Evolutionary conservation across 2,888 invertebrate genomes (phyloP), one percentile per base, ranked within the genome.

Genomic region (Chrysolina haemoptera): DNA sequence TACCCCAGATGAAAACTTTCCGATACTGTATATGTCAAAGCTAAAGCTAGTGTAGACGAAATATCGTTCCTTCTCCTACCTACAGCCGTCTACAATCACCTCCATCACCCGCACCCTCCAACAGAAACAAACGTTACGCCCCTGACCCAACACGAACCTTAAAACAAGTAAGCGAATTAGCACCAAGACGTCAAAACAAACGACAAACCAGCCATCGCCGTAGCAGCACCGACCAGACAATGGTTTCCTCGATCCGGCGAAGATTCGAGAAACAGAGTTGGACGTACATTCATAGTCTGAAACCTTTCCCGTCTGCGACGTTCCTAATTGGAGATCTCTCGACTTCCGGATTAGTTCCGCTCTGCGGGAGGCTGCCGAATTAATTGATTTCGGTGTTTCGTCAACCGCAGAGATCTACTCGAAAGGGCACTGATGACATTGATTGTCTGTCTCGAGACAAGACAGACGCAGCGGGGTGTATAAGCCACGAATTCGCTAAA

Each of bases 181-280:
- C 53, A 22, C 53, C 22, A 18, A 41, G 22, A 48, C 20, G 70
- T 70, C 41, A 64, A 70, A 70, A 70, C 50, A 70, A 18, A 53
- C 20, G 53, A 53, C 53, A 53, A 62, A 50, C 62, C n/a, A 41
- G 35, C 48, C 41, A 27, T 20, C 8, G 10, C 48, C 16, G 16
- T 1, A 48, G 16, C 53, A 48, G 48, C 50, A 50, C 35, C 18
- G 20, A 50, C 35, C 18, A 40, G 50, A 63, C 63, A 70, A 50
- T 70, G 64, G 46, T 69, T 50, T 69, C 27, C 12, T 20, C 1
- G 41, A 53, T 53, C n/a, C 46, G 53, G 12, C 46, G 53, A 6
- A 68, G 46, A 55, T 46, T 46, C 46, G 18, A 10, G 20, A 43
- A 46, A 40, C 27, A 27, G 27, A 35, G 53, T 53, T 20, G 53